A percentile compares a stretch with the other conserved stretches of the same genome.
Conservation (phyloP, 2,888 invertebrate genomes). For the Schrankia costaestrigalis region DNA sequence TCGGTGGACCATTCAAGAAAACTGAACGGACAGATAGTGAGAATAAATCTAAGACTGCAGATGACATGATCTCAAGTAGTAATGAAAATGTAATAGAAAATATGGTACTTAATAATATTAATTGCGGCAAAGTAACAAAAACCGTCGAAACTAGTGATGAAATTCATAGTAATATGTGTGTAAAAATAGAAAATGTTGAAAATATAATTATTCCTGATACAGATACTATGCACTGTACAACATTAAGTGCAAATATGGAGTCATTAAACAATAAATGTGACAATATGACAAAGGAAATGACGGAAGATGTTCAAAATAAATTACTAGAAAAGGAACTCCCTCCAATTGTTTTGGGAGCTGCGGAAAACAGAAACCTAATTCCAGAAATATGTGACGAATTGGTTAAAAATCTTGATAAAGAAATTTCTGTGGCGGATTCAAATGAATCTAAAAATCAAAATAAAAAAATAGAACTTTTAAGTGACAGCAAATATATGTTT, state of each 20-base stretch:
- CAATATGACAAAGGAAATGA: not conserved
- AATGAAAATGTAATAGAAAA: not conserved
- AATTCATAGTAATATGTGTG: not conserved
- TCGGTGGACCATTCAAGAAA: too few relatives aligned
- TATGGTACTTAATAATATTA: not conserved
- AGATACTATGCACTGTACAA: too few relatives aligned
- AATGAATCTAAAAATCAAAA: not conserved
- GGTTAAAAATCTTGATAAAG: not conserved
- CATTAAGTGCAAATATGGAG: too few relatives aligned
- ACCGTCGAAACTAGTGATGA: not conserved
- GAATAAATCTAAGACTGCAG: not conserved
- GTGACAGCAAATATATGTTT: not conserved
- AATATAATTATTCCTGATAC: too few relatives aligned
- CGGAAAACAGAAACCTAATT: not conserved
- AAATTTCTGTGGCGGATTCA: not conserved
- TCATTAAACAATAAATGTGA: too few relatives aligned
- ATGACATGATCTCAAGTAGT: not conserved
- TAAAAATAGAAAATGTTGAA: too few relatives aligned
- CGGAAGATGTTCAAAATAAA: too few relatives aligned
- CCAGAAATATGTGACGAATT: not conserved
- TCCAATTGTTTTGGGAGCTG: not conserved
- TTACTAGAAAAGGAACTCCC: constrained; percentile 1
- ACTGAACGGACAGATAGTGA: not conserved
- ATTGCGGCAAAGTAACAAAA: not conserved
- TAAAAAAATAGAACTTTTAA: not conserved